phyloP scores from a whole-genome alignment of 2,888 invertebrate genomes.

The Euphydryas editha region DNA sequence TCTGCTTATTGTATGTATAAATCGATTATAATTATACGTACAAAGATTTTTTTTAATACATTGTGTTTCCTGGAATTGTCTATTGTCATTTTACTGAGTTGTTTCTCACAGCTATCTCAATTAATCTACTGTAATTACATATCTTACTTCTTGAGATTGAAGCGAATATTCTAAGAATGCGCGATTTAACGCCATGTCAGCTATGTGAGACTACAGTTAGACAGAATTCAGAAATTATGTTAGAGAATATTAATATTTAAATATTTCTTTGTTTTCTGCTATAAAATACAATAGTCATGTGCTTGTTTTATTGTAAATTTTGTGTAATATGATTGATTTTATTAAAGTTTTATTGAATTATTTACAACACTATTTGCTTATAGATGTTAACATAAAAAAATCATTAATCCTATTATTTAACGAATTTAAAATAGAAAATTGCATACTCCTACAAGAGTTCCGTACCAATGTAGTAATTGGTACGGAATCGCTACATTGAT shows the following conservation, averaged over 20 bases:
- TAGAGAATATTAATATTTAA: slow-evolving; percentile 1
- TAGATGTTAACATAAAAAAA: too few relatives aligned
- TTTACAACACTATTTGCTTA: too few relatives aligned
- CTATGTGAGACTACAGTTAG: slow-evolving; percentile 44
- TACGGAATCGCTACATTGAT: too few relatives aligned
- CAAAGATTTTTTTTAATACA: slow-evolving; percentile 35
- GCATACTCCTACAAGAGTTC: too few relatives aligned
- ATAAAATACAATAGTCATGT: neutral
- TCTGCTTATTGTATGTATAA: slow-evolving; percentile 23
- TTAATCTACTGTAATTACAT: slow-evolving; percentile 43
- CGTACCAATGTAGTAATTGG: too few relatives aligned
- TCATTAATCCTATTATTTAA: too few relatives aligned
- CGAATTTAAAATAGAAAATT: too few relatives aligned
- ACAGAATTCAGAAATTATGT: slow-evolving; percentile 20
- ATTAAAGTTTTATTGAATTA: too few relatives aligned
- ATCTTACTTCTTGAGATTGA: slow-evolving; percentile 38
- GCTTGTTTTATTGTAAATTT: too few relatives aligned
- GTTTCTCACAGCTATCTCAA: slow-evolving; percentile 49
- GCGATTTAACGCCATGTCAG: slow-evolving; percentile 40
- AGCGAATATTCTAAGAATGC: slow-evolving; percentile 38
- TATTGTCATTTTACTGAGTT: slow-evolving; percentile 47
- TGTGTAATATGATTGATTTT: too few relatives aligned
- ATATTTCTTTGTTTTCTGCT: neutral
- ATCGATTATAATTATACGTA: slow-evolving; percentile 33
- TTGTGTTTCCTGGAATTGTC: slow-evolving; percentile 48